Base-by-base conservation (phyloP, 2,113 vertebrate genomes). In the Origma solitaria region DNA sequence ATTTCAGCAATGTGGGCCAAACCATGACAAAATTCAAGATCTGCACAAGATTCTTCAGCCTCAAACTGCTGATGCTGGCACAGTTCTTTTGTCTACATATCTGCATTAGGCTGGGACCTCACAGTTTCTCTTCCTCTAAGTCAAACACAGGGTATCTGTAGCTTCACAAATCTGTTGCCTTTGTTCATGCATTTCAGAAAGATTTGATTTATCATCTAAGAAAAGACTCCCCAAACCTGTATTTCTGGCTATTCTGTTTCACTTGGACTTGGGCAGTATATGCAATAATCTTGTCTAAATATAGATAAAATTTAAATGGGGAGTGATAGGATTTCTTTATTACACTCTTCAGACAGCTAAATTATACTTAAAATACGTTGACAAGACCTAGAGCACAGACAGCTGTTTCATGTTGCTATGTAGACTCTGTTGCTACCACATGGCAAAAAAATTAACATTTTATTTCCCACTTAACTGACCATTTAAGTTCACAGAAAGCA, bases 371-470 rank as follows among this genome's bases (percentile, higher is more conserved):
- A 79, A 88, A 70, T n/a, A 19, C 17, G 14, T 45, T 69, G 76
- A 88, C 42, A 95, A 58, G 31, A 66, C 60, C 54, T 64, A 75
- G 47, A 92, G 22, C 40, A 69, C 65, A 77, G 65, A 91, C 54
- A 95, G 91, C 23, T 94, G 76, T 61, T 92, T 79, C 33, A 35
- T 82, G 83, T 94, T 95, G 86, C 82, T 89, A 93, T 60, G 94
- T 84, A 96, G 76, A 80, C 78, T 91, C 75, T 61, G 73, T 86
- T 93, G 51, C 76, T 88, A 93, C 19, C 51, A 91, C 56, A 75
- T 7, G 22, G 51, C 66, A 87, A 73, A 80, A 73, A 94, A 82
- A 24, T 6, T 8, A 47, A 58, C 47, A 54, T 65, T 95, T 66
- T 82, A 58, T 62, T 71, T 80, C 30, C 77, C 58, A 78, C 28